phyloP scores from a whole-genome alignment of 1,140 invertebrate genomes.

The Acromyrmex charruanus region DNA sequence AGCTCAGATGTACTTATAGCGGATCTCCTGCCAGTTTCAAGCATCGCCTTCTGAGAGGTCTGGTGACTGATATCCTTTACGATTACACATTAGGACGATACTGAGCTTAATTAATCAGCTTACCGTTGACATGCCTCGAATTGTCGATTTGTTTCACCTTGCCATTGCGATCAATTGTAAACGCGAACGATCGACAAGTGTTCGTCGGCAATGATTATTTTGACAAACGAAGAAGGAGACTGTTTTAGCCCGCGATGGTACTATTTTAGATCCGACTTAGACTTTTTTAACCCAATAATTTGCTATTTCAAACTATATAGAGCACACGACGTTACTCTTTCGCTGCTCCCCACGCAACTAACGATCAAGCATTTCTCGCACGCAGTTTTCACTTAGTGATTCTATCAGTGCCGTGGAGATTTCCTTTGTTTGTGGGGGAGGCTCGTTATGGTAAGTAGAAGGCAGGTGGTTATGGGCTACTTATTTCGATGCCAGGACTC shows the following conservation, averaged over 20 bases:
- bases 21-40: slow-evolving; percentile 82
- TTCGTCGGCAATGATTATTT: neutral
- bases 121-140: slow-evolving; percentile 36
- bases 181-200: neutral
- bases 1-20: slow-evolving; percentile 85
- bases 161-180: slow-evolving; percentile 8
- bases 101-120: neutral
- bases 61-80: slow-evolving; percentile 22
- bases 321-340: slow-evolving; percentile 66
- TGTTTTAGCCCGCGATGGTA: neutral
- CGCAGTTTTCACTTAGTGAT: slow-evolving; percentile 82
- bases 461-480: slow-evolving; percentile 81
- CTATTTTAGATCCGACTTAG: too few species aligned
- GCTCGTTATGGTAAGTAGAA: slow-evolving; percentile 75
- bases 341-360: slow-evolving; percentile 79
- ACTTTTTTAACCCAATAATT: too few species aligned
- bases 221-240: neutral
- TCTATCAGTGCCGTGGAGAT: slow-evolving; percentile 79
- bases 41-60: slow-evolving; percentile 79
- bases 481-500: slow-evolving; percentile 71
- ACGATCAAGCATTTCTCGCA: slow-evolving; percentile 72
- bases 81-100: slow-evolving; percentile 53
- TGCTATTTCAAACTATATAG: neutral
- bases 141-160: slow-evolving; percentile 17
- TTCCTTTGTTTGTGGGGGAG: slow-evolving; percentile 82